phyloP scores from a whole-genome alignment of 2,888 invertebrate genomes.

The Exephanes ischioxanthus region DNA sequence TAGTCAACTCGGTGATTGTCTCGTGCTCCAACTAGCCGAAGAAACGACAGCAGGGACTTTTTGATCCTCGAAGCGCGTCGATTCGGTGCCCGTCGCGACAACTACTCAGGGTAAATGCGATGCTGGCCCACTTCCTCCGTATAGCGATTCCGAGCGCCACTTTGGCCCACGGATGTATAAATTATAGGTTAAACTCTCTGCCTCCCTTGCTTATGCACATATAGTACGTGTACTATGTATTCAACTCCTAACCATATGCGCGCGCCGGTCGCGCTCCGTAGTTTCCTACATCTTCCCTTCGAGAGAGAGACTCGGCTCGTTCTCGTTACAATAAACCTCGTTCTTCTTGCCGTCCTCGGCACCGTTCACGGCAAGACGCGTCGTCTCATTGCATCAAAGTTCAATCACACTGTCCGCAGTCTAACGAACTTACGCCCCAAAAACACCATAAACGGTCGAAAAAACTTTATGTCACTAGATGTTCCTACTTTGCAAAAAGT shows the following conservation, averaged over 20 bases:
- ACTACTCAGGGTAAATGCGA: slow-evolving; percentile 71
- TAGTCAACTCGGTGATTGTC: slow-evolving; percentile 68
- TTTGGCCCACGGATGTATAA: slow-evolving; percentile 46
- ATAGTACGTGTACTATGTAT: neutral
- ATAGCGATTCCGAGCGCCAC: slow-evolving; percentile 56
- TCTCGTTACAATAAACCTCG: neutral
- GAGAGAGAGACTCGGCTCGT: neutral
- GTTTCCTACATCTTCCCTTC: slow-evolving; percentile 14
- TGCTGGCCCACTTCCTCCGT: slow-evolving; percentile 74
- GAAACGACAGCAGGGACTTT: slow-evolving; percentile 65
- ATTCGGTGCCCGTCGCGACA: slow-evolving; percentile 61
- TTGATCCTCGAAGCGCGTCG: slow-evolving; percentile 76
- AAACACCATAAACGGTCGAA: too few relatives aligned
- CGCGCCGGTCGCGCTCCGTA: slow-evolving; percentile 1
- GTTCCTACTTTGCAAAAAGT: too few relatives aligned
- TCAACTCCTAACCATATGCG: slow-evolving; percentile 12
- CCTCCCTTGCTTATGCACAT: slow-evolving; percentile 12
- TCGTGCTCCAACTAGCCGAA: slow-evolving; percentile 68
- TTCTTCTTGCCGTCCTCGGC: neutral
- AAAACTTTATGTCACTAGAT: too few relatives aligned
- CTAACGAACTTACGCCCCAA: too few relatives aligned
- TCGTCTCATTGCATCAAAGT: neutral
- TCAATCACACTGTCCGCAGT: too few relatives aligned
- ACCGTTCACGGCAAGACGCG: neutral
- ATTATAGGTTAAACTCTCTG: slow-evolving; percentile 10